A percentile compares a stretch with the other conserved stretches of the same genome.
These are phyloP conservation scores for Thera obeliscata DNA, from an alignment of 2,888 invertebrate genomes.

Conservation along the genomic window DNA sequence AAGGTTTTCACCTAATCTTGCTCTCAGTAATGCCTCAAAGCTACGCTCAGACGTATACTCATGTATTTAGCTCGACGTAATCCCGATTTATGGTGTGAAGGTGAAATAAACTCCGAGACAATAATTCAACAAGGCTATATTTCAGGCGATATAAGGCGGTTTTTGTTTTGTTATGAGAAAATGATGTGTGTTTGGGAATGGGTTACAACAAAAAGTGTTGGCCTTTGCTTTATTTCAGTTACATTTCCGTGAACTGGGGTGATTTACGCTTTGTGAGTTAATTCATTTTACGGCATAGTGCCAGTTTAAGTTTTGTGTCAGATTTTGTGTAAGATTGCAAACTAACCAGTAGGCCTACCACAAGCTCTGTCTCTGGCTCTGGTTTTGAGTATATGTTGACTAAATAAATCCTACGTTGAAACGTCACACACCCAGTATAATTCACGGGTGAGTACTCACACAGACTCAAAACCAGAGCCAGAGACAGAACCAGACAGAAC, in stretches of 20 bases:
- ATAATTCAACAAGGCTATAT: slow-evolving; percentile 27
- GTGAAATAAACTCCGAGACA: slow-evolving; percentile 24
- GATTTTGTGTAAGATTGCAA: no score
- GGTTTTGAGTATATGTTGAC: no score
- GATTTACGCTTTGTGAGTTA: slow-evolving; percentile 23
- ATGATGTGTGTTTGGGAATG: slow-evolving; percentile 16
- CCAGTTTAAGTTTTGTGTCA: no score
- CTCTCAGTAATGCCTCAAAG: slow-evolving; percentile 11
- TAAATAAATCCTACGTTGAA: no score
- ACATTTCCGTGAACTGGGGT: slow-evolving; percentile 5
- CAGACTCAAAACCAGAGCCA: no score
- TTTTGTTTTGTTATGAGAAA: slow-evolving; percentile 27
- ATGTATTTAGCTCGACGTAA: slow-evolving; percentile 23
- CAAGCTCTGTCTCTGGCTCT: no score
- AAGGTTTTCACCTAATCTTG: slow-evolving; percentile 3
- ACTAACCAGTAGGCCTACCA: no score
- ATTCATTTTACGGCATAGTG: slow-evolving; percentile 11
- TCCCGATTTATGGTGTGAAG: slow-evolving; percentile 28
- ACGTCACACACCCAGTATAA: no score
- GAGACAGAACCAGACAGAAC: no score
- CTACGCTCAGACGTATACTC: not conserved
- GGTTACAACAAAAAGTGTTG: slow-evolving; percentile 17
- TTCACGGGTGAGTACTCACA: no score
- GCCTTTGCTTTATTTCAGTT: slow-evolving; percentile 14
- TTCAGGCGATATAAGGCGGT: slow-evolving; percentile 25